Percentiles rank a stretch among this genome's conserved stretches.
Evolutionary conservation across 2,888 invertebrate species (phyloP).

Genomic region (Acholoe squamosa): DNA sequence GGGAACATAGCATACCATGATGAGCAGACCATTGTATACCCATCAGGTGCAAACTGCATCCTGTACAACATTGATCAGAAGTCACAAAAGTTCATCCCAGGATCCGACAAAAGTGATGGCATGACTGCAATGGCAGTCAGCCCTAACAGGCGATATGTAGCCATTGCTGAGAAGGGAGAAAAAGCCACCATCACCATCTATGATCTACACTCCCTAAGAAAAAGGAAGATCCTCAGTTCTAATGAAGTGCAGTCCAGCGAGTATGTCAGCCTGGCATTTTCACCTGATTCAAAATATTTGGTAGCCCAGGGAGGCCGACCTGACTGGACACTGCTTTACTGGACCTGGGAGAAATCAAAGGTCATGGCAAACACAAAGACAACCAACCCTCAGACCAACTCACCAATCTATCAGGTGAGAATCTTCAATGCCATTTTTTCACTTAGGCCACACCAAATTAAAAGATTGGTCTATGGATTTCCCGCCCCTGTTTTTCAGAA

Average conservation of each 20-base stretch:
- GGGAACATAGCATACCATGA: conserved; percentile 83
- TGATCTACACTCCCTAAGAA: conserved; percentile 83
- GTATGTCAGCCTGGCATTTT: conserved; percentile 90
- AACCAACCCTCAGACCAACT: conserved; percentile 81
- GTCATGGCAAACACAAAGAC: conserved; percentile 90
- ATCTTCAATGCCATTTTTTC: too few relatives aligned
- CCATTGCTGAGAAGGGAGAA: conserved; percentile 83
- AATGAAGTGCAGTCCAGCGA: conserved; percentile 85
- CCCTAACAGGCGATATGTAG: conserved; percentile 83
- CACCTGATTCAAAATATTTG: conserved; percentile 91
- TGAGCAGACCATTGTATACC: conserved; percentile 84
- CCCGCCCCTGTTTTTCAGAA: too few relatives aligned
- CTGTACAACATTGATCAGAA: conserved; percentile 84
- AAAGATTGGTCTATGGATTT: too few relatives aligned
- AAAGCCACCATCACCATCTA: conserved; percentile 84
- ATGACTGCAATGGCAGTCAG: conserved; percentile 84
- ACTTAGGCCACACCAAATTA: too few relatives aligned
- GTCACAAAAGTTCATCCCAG: conserved; percentile 83
- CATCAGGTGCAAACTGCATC: conserved; percentile 84
- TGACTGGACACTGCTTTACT: conserved; percentile 90
- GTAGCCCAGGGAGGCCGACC: conserved; percentile 92
- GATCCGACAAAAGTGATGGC: conserved; percentile 83
- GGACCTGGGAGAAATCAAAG: conserved; percentile 86
- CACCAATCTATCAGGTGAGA: conserved; percentile 87
- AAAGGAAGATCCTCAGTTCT: conserved; percentile 83